Conservation (phyloP, 2,888 invertebrate species). For the Dastarcus helophoroides region DNA sequence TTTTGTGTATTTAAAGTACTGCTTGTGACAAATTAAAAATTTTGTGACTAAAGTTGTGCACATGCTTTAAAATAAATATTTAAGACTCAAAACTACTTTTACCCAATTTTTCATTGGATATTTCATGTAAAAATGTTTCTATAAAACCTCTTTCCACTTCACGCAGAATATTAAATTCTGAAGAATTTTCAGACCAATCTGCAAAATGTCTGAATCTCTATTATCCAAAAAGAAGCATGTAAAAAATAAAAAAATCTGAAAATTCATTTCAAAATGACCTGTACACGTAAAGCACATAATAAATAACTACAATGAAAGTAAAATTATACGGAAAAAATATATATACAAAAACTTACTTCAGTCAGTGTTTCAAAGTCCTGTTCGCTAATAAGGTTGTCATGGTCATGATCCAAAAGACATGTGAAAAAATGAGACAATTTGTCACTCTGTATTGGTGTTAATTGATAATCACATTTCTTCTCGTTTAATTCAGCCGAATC, state of each 20-base stretch:
- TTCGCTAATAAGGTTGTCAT: slow-evolving; percentile 58
- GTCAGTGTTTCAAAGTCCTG: slow-evolving; percentile 60
- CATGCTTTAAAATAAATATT: too few relatives aligned
- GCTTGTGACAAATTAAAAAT: too few relatives aligned
- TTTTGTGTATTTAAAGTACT: too few relatives aligned
- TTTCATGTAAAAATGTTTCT: slow-evolving; percentile 52
- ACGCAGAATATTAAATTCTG: slow-evolving; percentile 58
- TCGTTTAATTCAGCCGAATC: slow-evolving; percentile 44
- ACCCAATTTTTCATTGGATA: slow-evolving; percentile 45
- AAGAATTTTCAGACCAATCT: slow-evolving; percentile 63
- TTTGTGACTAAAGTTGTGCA: too few relatives aligned
- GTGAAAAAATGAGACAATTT: slow-evolving; percentile 63
- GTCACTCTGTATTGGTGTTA: slow-evolving; percentile 53
- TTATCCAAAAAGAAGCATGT: slow-evolving; percentile 27
- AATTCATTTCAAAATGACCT: too few relatives aligned
- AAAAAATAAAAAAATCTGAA: too few relatives aligned
- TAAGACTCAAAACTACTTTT: slow-evolving; percentile 16
- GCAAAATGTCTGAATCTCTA: slow-evolving; percentile 60
- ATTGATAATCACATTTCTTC: slow-evolving; percentile 44
- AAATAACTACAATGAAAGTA: too few relatives aligned
- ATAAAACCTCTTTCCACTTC: slow-evolving; percentile 63
- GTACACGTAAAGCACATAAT: too few relatives aligned
- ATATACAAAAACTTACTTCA: slow-evolving; percentile 45
- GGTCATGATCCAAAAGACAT: slow-evolving; percentile 57
- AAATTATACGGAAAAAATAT: too few relatives aligned